Conservation (phyloP, 2,113 vertebrate genomes). For the Phoxinus phoxinus region DNA sequence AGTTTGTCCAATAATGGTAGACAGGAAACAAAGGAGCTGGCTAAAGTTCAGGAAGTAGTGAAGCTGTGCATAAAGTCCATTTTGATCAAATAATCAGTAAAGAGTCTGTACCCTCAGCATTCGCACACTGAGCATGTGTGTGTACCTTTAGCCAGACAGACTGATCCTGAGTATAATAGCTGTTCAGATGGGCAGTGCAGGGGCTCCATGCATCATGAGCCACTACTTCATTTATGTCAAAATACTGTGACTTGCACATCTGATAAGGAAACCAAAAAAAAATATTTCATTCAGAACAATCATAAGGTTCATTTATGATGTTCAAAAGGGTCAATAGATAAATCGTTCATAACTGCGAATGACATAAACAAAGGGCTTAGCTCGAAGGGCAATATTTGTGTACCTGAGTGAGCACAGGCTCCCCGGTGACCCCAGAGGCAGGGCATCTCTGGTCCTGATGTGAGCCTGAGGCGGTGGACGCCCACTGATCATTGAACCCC, state of each 20-base stretch:
- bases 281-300: neutral
- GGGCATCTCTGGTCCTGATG: constrained; percentile 84
- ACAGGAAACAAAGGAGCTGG: no score
- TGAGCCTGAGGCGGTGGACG: constrained; percentile 79
- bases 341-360: neutral
- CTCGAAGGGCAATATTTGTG: neutral
- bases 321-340: no score
- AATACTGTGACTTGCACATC: constrained; percentile 81
- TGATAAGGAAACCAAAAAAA: constrained; percentile 54
- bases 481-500: constrained; percentile 89
- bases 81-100: neutral
- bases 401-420: constrained; percentile 84
- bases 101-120: neutral
- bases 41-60: no score
- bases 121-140: neutral
- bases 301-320: neutral
- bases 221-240: constrained; percentile 67
- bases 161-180: constrained; percentile 67
- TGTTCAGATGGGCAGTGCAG: constrained; percentile 72
- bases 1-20: no score
- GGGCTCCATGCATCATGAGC: constrained; percentile 84
- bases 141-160: constrained; percentile 86
- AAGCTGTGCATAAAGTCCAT: no score
- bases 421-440: constrained; percentile 80
- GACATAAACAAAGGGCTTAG: neutral